phyloP scores from a whole-genome alignment of 2,113 vertebrate species.

The Varanus salvator region DNA sequence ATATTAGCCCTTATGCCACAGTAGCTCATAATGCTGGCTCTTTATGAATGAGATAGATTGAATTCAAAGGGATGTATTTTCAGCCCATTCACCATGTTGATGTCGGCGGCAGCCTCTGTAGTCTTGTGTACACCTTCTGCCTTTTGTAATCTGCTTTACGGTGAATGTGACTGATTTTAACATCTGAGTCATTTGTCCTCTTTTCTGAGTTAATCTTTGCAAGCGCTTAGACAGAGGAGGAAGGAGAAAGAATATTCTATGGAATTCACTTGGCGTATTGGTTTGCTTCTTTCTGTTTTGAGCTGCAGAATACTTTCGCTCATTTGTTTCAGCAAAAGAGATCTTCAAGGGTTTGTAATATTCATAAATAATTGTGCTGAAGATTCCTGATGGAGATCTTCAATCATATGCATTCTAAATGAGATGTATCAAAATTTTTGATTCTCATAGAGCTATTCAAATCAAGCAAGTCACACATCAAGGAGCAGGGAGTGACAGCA shows the following conservation, averaged over 20 bases:
- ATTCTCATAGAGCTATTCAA: not conserved
- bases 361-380: not conserved
- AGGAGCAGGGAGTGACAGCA: no score
- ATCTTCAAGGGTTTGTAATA: not conserved
- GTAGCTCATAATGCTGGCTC: not conserved
- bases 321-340: not conserved
- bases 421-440: conserved; percentile 12
- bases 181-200: conserved; percentile 14
- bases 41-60: not conserved
- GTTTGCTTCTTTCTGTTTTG: not conserved
- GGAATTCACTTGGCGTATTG: not conserved
- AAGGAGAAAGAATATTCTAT: not conserved
- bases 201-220: conserved; percentile 19
- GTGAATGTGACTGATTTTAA: conserved; percentile 10
- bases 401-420: not conserved
- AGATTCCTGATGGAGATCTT: not conserved
- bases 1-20: no score
- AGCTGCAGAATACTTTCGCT: not conserved
- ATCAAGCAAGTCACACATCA: no score
- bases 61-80: not conserved
- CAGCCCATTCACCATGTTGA: not conserved
- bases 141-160: conserved; percentile 18
- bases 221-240: not conserved
- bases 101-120: not conserved
- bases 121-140: conserved; percentile 4